A percentile compares a stretch with the other conserved stretches of the same genome.
phyloP scores from a whole-genome alignment of 2,113 vertebrate species.

The Sminthopsis crassicaudata region DNA sequence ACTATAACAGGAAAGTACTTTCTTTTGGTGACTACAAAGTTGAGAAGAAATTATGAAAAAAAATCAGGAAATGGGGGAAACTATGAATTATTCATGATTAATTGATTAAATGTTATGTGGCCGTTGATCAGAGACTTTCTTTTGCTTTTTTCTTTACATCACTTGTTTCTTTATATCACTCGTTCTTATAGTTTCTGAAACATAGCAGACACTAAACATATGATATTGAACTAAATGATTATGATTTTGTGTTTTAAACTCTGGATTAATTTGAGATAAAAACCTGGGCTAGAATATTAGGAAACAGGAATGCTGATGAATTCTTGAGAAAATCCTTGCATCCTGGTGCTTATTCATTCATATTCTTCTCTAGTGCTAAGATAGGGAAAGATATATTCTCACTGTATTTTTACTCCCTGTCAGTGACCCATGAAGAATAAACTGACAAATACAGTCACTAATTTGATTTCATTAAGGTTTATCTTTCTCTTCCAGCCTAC shows the following conservation, averaged over 20 bases:
- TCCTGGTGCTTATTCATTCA: not conserved
- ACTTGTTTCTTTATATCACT: not conserved
- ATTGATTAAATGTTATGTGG: not conserved
- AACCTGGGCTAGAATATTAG: not conserved
- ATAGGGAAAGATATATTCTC: not conserved
- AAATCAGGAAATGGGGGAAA: not conserved
- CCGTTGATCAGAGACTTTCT: not conserved
- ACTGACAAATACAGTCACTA: not conserved
- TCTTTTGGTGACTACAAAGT: no score
- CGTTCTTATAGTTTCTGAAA: not conserved
- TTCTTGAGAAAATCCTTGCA: not conserved
- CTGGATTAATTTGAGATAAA: not conserved
- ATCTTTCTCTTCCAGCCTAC: not conserved
- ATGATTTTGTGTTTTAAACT: not conserved
- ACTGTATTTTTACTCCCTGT: not conserved
- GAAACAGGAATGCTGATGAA: not conserved
- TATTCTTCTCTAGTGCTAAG: not conserved
- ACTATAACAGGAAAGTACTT: not conserved
- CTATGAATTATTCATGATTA: not conserved
- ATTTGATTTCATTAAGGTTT: not conserved
- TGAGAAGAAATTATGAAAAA: not conserved
- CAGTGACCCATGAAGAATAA: not conserved
- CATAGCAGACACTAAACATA: not conserved
- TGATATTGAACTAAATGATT: not conserved
- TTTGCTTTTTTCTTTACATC: not conserved